A percentile compares a stretch with the other conserved stretches of the same genome.
Evolutionary conservation across 2,888 invertebrate genomes (phyloP).

Genomic region (Periphyllus acericola): DNA sequence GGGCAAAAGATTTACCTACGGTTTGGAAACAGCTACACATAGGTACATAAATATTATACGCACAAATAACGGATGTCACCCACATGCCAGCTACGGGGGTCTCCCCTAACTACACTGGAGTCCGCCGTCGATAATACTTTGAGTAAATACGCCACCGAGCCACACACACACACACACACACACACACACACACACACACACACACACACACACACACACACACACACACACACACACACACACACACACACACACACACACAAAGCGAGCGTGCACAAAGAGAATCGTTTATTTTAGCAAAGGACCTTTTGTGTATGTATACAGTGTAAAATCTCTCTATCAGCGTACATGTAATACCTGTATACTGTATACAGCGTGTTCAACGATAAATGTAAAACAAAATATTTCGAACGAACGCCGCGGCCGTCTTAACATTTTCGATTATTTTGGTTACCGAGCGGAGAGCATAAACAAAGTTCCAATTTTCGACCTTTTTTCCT

Average conservation of each 20-base stretch:
- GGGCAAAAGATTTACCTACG: no score
- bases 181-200: neutral
- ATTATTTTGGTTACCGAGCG: no score
- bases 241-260: neutral
- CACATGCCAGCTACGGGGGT: neutral
- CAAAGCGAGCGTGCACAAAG: conserved; percentile 12
- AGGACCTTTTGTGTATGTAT: conserved; percentile 35
- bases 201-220: neutral
- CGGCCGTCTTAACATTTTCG: no score
- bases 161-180: neutral
- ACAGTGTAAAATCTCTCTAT: conserved; percentile 21
- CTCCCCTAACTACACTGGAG: neutral
- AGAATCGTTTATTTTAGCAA: conserved; percentile 48
- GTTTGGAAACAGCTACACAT: neutral
- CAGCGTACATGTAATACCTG: neutral
- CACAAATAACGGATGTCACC: neutral
- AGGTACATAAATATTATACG: neutral
- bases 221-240: neutral
- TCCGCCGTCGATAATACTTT: conserved; percentile 31
- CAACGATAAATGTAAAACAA: no score
- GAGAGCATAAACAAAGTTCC: no score
- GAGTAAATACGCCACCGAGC: conserved; percentile 35
- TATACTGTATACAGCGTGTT: no score
- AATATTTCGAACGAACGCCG: no score
- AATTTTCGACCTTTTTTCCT: no score